Percentiles rank a stretch among this genome's conserved stretches.
Conservation (phyloP, 2,113 vertebrate genomes). For the Planiliza haematocheilus region DNA sequence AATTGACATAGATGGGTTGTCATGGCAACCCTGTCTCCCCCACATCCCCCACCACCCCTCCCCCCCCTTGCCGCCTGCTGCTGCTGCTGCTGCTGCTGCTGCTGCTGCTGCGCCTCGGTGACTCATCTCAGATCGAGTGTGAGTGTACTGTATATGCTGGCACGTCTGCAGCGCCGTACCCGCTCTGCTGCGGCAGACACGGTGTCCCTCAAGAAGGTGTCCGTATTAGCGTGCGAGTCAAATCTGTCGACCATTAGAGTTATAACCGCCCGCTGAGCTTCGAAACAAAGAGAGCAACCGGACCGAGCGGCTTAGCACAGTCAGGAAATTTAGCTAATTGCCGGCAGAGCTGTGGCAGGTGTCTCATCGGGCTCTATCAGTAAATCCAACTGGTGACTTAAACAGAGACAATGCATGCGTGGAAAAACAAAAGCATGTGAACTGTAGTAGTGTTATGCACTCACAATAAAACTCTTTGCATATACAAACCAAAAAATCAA, state of each 20-base stretch:
- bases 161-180: constrained; percentile 31
- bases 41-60: background rate
- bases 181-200: constrained; percentile 12
- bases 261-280: constrained; percentile 9
- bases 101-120: constrained; percentile 63
- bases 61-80: constrained; percentile 48
- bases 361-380: constrained; percentile 2
- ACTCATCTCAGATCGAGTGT: constrained; percentile 70
- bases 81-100: constrained; percentile 60
- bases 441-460: too few species aligned
- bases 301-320: constrained; percentile 7
- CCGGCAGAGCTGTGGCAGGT: constrained; percentile 25
- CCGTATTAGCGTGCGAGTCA: too few species aligned
- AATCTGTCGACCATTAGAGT: background rate
- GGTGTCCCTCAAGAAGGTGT: too few species aligned
- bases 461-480: too few species aligned
- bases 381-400: background rate
- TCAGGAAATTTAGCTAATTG: constrained; percentile 18
- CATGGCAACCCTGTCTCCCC: constrained; percentile 66
- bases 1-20: constrained; percentile 79
- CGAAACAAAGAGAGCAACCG: constrained; percentile 15
- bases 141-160: constrained; percentile 47
- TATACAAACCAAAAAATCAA: too few species aligned
- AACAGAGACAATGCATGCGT: background rate
- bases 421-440: too few species aligned